These are phyloP conservation scores for Caenorhabditis zanzibari DNA, from an alignment of 2,888 invertebrate species.

Conservation along the genomic window DNA sequence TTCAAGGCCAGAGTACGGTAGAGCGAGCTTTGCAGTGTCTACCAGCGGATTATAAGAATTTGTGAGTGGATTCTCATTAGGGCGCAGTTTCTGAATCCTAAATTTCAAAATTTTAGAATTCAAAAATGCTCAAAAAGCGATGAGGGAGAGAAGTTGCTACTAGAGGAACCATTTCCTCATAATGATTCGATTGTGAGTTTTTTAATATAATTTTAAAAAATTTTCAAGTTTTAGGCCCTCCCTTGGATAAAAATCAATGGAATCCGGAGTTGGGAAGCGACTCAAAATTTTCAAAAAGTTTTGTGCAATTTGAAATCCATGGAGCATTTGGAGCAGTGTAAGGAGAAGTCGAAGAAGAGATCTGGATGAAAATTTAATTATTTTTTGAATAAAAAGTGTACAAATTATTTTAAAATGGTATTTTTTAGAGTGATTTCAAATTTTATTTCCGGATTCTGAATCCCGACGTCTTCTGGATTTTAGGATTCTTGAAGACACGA, in stretches of 20 bases:
- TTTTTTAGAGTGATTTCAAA: too few species aligned
- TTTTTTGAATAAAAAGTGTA: too few species aligned
- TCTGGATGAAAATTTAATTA: too few species aligned
- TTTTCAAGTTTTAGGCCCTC: slow-evolving; percentile 1
- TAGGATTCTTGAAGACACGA: too few species aligned
- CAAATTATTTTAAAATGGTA: too few species aligned
- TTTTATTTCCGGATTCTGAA: too few species aligned
- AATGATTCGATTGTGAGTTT: slow-evolving; percentile 22
- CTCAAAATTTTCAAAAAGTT: slow-evolving; percentile 17
- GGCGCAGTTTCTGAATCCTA: not conserved
- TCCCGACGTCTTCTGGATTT: too few species aligned
- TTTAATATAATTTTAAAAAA: not conserved
- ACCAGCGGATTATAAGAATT: not conserved
- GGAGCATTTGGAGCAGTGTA: not conserved
- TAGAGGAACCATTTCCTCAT: slow-evolving; percentile 40
- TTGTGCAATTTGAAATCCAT: slow-evolving; percentile 12
- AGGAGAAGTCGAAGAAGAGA: not conserved
- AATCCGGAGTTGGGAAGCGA: slow-evolving; percentile 13
- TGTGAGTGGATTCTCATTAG: not conserved
- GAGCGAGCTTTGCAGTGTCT: not conserved
- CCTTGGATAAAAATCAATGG: slow-evolving; percentile 48
- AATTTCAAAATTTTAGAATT: slow-evolving; percentile 22
- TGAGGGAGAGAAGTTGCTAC: slow-evolving; percentile 24
- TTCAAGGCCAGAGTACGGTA: slow-evolving; percentile 14
- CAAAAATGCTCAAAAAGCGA: not conserved